Evolutionary conservation across 37 sponge, comb jelly and placozoan species (phyloP), one percentile per base, ranked within the genome.

Genomic region (Aplysina aerophoba): DNA sequence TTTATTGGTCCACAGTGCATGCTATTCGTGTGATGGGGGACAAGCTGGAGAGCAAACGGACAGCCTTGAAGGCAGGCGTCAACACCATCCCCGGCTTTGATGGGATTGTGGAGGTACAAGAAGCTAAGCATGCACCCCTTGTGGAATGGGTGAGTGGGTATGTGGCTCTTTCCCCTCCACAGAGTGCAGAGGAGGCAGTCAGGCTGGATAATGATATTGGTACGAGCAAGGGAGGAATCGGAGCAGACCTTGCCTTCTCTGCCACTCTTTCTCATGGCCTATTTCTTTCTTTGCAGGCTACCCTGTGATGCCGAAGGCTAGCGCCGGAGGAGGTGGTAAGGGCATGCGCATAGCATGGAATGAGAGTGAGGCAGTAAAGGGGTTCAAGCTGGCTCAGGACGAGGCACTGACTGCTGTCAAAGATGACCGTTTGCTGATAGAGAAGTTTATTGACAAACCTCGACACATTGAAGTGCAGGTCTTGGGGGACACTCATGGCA

Each of bases 291-390:
- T 33, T 69, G 4, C 75, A 97, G 97, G 94, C 25, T 99, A 99
- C 74, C 99, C 99, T 5, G 97, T 99, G 55, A 97, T 99, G 99
- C 82, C 97, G 60, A 99, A 99, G 80, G 99, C 99, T 20, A 92
- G 93, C 83, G 99, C 99, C n/a, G 99, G 99, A 24, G 99, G 99
- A 30, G 99, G 99, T 3, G 99, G 99, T 17, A 99, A 99, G 85
- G 99, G 99, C 11, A 99, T 99, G 97, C 93, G 97, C 72, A 93
- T 99, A 55, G 93, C 96, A 1, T 90, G 92, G 90, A 90, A 99
- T 90, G 97, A 99, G 14, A 55, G 85, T 14, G 93, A 99, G 84
- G 78, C 79, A 39, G 36, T 85, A 12, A 56, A 90, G 17, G 94
- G 91, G 0, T 93, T 93, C 54, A 33, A 79, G 66, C 79, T 97